Conservation (phyloP, 2,888 invertebrate genomes). For the Apamea anceps region DNA sequence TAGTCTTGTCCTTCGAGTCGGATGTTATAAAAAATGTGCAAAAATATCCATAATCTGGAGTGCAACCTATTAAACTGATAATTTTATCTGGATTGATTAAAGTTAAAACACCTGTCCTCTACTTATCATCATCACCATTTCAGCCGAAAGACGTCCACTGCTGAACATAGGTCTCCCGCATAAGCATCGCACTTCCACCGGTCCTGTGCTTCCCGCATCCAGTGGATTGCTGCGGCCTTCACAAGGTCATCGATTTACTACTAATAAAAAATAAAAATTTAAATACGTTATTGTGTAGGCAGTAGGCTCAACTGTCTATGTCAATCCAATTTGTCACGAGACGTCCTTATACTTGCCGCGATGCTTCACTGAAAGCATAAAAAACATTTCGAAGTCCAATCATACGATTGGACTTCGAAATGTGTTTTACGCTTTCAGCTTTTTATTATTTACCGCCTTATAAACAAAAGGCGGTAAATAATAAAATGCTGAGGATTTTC, state of each 20-base stretch:
- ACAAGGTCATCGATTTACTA: no score
- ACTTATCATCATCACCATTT: no score
- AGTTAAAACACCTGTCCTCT: no score
- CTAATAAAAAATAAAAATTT: not conserved
- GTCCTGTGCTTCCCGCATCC: no score
- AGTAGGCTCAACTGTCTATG: not conserved
- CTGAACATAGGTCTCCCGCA: no score
- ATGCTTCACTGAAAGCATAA: constrained; percentile 39
- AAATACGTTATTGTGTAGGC: not conserved
- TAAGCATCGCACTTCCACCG: no score
- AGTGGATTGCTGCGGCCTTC: no score
- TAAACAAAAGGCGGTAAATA: constrained; percentile 71
- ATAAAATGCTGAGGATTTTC: constrained; percentile 71
- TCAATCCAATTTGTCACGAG: not conserved
- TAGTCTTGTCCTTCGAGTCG: not conserved
- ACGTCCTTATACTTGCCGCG: not conserved
- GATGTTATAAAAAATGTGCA: not conserved
- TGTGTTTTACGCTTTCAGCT: no score
- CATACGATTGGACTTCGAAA: no score
- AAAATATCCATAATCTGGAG: not conserved
- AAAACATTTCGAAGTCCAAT: constrained; percentile 62
- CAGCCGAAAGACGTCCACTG: no score
- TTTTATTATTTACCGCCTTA: no score
- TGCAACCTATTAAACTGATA: no score
- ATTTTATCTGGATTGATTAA: not conserved